phyloP scores from a whole-genome alignment of 2,888 invertebrate genomes.

The Halocaridina rubra region DNA sequence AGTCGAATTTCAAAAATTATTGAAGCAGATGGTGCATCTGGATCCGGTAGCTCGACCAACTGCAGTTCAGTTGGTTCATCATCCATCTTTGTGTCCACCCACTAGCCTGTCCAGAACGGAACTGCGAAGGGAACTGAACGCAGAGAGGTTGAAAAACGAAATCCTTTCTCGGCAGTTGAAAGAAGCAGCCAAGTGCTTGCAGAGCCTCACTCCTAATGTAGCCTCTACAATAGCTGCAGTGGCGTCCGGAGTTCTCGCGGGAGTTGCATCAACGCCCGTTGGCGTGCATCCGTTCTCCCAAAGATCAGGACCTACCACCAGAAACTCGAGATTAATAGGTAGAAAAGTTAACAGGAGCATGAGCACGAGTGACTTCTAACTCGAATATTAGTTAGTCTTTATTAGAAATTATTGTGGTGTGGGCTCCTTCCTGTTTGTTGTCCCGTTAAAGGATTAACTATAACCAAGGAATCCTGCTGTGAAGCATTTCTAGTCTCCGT shows the following conservation, averaged over 20 bases:
- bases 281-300: conserved; percentile 22
- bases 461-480: neutral
- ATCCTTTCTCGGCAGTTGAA: conserved; percentile 59
- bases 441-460: neutral
- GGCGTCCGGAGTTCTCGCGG: conserved; percentile 51
- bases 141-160: conserved; percentile 71
- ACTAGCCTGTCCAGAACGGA: conserved; percentile 81
- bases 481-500: conserved; percentile 52
- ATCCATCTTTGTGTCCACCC: conserved; percentile 67
- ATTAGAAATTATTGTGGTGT: neutral
- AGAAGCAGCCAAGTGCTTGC: conserved; percentile 59
- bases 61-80: conserved; percentile 78
- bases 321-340: conserved; percentile 57
- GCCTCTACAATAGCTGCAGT: conserved; percentile 52
- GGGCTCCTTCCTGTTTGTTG: neutral
- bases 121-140: conserved; percentile 82
- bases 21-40: conserved; percentile 83
- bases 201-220: conserved; percentile 50
- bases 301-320: conserved; percentile 52
- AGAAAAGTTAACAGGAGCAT: conserved; percentile 52
- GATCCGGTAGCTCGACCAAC: conserved; percentile 81
- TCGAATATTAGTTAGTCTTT: neutral
- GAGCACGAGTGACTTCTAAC: conserved; percentile 57
- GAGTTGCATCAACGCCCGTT: conserved; percentile 37
- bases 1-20: conserved; percentile 66